Base-by-base conservation (phyloP, 1,140 invertebrate species). In the Drosophila subpulchrella region DNA sequence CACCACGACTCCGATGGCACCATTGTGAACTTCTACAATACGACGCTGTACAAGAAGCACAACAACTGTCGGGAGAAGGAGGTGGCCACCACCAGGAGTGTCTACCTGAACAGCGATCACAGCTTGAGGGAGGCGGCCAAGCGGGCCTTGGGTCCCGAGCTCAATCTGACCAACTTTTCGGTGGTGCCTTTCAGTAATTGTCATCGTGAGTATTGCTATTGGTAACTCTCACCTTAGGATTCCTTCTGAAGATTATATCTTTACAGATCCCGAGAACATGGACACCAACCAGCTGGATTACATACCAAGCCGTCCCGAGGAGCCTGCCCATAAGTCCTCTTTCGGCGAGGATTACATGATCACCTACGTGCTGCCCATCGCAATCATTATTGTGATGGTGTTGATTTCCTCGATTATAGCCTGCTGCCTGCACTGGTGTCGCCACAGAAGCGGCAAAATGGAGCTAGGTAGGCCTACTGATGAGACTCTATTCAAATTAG, bases 321-420 rank as follows among this genome's bases (percentile, higher is more conserved):
- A 94, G 48, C 94, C 93, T n/a, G 93, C 86, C 2, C 92, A 92
- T 0, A 91, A 94, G 15, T 92, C 93, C 5, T 72, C 85, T 0
- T 93, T 93, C 34, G 93, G 93, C n/a, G 96, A 97, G 44, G 97
- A 97, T 75, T 97, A 98, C 88, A 32, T 92, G 68, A 94, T 97
- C n/a, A 98, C 97, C 0, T 97, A 97, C 68, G 95, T 99, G 12
- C 94, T 98, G 44, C 98, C 98, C 0, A 96, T 96, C 0, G 95
- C 98, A 15, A 97, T 99, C 8, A 98, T 99, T 62, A 95, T 96
- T 0, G 95, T 95, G 7, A 98, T 99, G 96, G 93, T 99, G 1
- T 92, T 98, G 0, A 93, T 98, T 6, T 97, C 98, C 0, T 95
- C 96, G 0, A 93, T 98, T 13, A 95, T 98, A 34, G 98, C 98